Conservation (phyloP, 2,888 invertebrate species). For the Cryptocheilus praepositus region DNA sequence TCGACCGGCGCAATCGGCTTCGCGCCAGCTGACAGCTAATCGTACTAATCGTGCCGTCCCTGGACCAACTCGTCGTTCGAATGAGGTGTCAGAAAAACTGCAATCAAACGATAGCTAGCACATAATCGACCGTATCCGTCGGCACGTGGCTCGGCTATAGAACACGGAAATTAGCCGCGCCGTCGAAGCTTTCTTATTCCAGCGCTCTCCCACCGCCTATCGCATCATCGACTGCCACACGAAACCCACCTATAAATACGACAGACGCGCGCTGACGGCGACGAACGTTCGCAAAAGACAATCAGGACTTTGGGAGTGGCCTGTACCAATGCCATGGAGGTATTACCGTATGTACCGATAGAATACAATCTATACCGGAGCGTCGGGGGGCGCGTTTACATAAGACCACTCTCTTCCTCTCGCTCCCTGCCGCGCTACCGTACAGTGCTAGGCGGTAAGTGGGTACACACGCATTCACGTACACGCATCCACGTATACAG, state of each 20-base stretch:
- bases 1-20: constrained; percentile 14
- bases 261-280: no score
- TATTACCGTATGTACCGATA: constrained; percentile 63
- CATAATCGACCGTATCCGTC: no score
- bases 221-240: no score
- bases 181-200: no score
- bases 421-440: background rate
- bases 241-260: no score
- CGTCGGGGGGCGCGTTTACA: constrained; percentile 47
- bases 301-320: constrained; percentile 37
- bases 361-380: constrained; percentile 60
- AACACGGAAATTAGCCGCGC: no score
- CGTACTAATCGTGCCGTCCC: no score
- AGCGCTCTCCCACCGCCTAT: no score
- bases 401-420: constrained; percentile 48
- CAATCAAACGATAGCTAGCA: no score
- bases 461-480: constrained; percentile 56
- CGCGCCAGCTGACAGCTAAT: constrained; percentile 8
- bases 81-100: no score
- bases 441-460: constrained; percentile 28
- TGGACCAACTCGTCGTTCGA: no score
- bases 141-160: no score
- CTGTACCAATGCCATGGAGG: constrained; percentile 47
- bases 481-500: constrained; percentile 37
- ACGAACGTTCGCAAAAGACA: constrained; percentile 5